Base-by-base conservation (phyloP, 2,797 vertebrate species). In the Numenius phaeopus region DNA sequence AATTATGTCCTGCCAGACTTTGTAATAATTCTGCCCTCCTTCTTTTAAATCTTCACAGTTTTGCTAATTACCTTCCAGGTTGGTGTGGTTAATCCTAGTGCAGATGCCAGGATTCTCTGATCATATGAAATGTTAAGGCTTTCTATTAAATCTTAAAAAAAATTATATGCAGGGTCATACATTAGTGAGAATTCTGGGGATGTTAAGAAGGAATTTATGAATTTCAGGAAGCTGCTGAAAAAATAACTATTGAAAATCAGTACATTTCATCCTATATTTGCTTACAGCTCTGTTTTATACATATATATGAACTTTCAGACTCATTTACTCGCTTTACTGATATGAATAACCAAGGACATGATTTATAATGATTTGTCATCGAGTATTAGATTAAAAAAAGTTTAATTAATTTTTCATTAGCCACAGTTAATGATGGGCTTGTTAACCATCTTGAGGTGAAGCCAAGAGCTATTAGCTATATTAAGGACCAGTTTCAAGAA, bases 331-430 rank as follows among this genome's bases (percentile, higher is more conserved):
- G 1, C 39, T 39, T 95, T 83, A 39, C 64, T 88, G 96, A 87
- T 91, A n/a, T 13, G 75, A 88, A 59, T 71, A 88, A 94, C 76
- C 49, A 22, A 89, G 50, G 78, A 52, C 71, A 79, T 66, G 65
- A 83, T 96, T 94, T 94, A 92, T 90, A 94, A 93, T 72, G 37
- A 79, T 96, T 96, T 93, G 50, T 94, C 76, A 83, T 69, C 64
- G 24, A 39, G 61, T 73, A 88, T 89, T 96, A 94, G 77, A 91
- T 83, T 85, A 30, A 18, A 55, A 96, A 95, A 96, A 87, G 32
- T 81, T 72, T 79, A 90, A 94, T 94, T 96, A 94, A 92, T 89
- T 93, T 95, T 93, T 94, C 86, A 95, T 96, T 96, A 95, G 89
- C 84, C 78, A 83, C 61, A 58, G 49, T 71, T 95, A 93, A 96